A percentile compares a stretch with the other conserved stretches of the same genome.
Conservation (phyloP, 1,140 invertebrate species). For the Hyphantria cunea region DNA sequence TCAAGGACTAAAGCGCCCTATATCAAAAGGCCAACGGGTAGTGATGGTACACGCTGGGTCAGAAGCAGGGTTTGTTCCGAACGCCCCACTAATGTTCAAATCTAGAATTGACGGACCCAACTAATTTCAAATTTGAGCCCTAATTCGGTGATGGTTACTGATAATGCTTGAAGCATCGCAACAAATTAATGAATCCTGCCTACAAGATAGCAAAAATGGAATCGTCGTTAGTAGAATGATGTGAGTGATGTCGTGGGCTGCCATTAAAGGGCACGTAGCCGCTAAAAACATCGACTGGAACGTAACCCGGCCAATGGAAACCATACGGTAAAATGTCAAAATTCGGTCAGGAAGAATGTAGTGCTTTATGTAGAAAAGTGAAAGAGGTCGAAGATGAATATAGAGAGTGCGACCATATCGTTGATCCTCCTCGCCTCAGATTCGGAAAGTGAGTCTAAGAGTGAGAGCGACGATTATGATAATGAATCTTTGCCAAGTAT, state of each 20-base stretch:
- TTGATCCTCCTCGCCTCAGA: too few species aligned
- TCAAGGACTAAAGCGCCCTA: constrained; percentile 15
- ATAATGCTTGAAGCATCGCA: constrained; percentile 15
- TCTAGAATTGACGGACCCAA: constrained; percentile 36
- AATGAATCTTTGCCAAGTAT: too few species aligned
- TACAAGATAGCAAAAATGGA: constrained; percentile 5
- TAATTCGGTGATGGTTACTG: constrained; percentile 16
- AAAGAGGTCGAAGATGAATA: constrained; percentile 5
- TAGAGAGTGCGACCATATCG: not conserved
- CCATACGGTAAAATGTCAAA: not conserved
- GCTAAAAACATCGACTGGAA: constrained; percentile 1
- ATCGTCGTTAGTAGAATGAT: not conserved
- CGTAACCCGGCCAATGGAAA: not conserved
- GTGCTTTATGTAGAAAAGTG: not conserved
- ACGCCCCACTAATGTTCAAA: constrained; percentile 35
- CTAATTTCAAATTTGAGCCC: constrained; percentile 30
- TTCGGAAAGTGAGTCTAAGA: too few species aligned
- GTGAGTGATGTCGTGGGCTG: not conserved
- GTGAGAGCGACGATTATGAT: too few species aligned
- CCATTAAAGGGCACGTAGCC: not conserved
- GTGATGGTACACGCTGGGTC: constrained; percentile 28
- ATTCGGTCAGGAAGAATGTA: not conserved
- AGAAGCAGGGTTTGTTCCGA: constrained; percentile 39
- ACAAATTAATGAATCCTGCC: constrained; percentile 1
- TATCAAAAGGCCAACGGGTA: constrained; percentile 33